Evolutionary conservation across 2,113 vertebrate species (phyloP).

Genomic region (Plecotus auritus): DNA sequence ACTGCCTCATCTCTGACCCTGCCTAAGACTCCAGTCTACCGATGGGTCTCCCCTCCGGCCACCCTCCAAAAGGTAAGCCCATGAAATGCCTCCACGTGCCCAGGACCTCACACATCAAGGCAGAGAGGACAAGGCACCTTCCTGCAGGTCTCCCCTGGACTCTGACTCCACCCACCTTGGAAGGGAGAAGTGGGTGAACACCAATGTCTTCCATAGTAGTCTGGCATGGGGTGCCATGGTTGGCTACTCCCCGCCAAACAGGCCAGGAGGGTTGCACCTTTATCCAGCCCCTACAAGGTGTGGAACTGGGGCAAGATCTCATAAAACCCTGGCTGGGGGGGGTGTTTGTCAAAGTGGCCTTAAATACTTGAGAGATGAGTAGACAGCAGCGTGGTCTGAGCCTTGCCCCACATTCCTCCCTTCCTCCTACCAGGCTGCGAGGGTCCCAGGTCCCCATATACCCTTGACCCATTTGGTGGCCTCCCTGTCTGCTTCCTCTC

Average conservation of each 20-base stretch:
- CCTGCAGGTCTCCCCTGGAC: constrained; percentile 77
- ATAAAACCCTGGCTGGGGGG: neutral
- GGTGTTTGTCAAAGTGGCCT: constrained; percentile 9
- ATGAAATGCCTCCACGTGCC: neutral
- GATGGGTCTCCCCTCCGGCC: neutral
- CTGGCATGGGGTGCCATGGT: constrained; percentile 78
- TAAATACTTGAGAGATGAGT: neutral
- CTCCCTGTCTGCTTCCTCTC: neutral
- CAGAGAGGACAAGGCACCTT: constrained; percentile 49
- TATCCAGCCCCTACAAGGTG: constrained; percentile 37
- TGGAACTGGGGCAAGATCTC: neutral
- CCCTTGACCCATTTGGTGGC: neutral
- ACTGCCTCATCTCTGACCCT: neutral
- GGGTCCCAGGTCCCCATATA: neutral
- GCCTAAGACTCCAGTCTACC: neutral
- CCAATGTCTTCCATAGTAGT: constrained; percentile 80
- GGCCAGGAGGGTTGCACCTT: neutral
- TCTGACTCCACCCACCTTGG: neutral
- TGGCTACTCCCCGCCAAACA: constrained; percentile 41
- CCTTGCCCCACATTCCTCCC: neutral
- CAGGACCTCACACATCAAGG: neutral
- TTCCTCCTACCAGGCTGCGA: neutral
- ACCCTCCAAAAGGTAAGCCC: neutral
- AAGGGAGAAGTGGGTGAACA: constrained; percentile 71
- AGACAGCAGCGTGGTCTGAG: neutral